These are phyloP conservation scores for Poecilia gillii DNA, from an alignment of 2,797 vertebrate species.

Conservation along the genomic window DNA sequence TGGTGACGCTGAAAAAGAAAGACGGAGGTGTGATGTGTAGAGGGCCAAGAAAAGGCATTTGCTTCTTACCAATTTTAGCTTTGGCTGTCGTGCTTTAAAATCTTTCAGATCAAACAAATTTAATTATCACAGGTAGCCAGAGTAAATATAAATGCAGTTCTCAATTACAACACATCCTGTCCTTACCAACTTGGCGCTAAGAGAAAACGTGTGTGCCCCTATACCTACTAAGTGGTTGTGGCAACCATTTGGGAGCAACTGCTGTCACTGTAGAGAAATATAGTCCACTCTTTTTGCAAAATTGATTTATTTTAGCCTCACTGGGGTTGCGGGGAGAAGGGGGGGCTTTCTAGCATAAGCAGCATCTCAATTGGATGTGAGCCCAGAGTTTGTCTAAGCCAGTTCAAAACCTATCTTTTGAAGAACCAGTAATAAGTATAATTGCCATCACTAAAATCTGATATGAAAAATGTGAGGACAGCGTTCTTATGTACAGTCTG, in stretches of 20 bases:
- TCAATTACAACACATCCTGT: not conserved
- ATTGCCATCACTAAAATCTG: not conserved
- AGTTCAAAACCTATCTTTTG: not conserved
- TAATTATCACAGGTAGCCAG: not conserved
- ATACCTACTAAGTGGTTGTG: not conserved
- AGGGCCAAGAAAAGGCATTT: not conserved
- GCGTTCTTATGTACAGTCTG: too few species aligned
- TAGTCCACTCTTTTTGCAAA: not conserved
- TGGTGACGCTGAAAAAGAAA: not conserved
- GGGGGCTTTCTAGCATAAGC: not conserved
- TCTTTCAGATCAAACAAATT: not conserved
- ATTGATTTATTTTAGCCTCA: not conserved
- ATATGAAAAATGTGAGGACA: too few species aligned
- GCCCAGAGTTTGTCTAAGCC: not conserved
- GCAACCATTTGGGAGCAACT: too few species aligned
- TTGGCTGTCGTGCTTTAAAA: not conserved
- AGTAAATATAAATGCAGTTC: not conserved
- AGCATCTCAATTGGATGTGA: not conserved
- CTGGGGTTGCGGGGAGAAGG: not conserved
- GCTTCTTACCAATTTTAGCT: not conserved
- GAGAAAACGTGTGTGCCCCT: not conserved
- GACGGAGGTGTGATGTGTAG: not conserved
- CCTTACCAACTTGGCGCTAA: not conserved
- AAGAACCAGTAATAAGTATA: not conserved
- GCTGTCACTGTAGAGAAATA: not conserved